Evolutionary conservation across 1,140 invertebrate genomes (phyloP).

Genomic region (Choristoneura fumiferana): DNA sequence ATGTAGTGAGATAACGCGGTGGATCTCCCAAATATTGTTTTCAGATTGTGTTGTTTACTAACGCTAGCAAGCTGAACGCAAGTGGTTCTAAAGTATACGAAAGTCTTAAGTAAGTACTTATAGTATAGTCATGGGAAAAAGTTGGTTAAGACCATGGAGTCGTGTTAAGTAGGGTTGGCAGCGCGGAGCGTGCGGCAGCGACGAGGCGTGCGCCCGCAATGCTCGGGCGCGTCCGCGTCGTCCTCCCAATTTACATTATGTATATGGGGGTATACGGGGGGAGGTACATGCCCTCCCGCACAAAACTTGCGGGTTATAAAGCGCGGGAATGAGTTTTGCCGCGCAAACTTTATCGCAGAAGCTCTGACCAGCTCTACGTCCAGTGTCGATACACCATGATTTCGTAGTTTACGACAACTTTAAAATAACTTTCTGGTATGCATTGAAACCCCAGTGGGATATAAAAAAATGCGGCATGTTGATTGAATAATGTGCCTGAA

Average conservation of each 20-base stretch:
- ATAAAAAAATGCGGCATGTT: no score
- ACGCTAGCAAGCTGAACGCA: no score
- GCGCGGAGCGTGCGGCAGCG: conserved; percentile 31
- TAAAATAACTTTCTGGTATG: neutral
- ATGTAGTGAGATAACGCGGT: no score
- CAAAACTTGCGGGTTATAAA: conserved; percentile 57
- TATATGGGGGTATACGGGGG: conserved; percentile 33
- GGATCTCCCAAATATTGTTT: no score
- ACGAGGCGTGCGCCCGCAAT: conserved; percentile 31
- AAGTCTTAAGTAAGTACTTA: no score
- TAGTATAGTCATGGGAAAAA: no score
- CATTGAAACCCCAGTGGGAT: neutral
- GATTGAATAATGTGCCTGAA: no score
- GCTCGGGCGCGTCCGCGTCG: no score
- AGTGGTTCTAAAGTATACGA: no score
- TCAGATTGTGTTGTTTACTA: no score
- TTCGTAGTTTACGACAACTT: neutral
- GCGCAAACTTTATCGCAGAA: conserved; percentile 62
- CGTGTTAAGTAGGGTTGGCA: no score
- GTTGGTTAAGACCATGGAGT: no score
- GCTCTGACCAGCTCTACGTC: neutral
- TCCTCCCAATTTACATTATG: conserved; percentile 55
- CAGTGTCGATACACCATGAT: conserved; percentile 14
- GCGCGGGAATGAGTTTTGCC: conserved; percentile 70
- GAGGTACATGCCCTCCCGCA: conserved; percentile 32